Evolutionary conservation across 1,140 invertebrate species (phyloP), one percentile per base, ranked within the genome.

Genomic region (Leptonema lineaticorne): DNA sequence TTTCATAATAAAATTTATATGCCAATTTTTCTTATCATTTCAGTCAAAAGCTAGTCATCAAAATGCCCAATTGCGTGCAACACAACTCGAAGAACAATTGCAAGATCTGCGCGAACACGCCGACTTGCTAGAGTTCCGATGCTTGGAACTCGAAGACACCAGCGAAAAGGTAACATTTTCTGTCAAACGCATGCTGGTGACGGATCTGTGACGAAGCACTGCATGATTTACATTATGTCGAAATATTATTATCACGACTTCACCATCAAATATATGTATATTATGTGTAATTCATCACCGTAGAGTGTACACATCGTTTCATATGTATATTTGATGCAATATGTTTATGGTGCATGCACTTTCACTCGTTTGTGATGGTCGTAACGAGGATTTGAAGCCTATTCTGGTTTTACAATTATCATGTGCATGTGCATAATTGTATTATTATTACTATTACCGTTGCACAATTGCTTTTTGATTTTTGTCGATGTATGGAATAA

Each of bases 111-210:
- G 83, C 73, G 85, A 86, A 74, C 84, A 85, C 66, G 81, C 84
- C 68, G 85, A 86, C 75, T 79, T 86, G 63, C 82, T 85, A 74
- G 85, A 86, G 77, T 86, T 86, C 78, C 75, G 85, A n/a, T 78
- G 85, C 28, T 74, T 86, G 56, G 85, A 86, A 74, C 75, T 86
- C 11, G 84, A 85, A 74, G 83, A 85, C 76, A 79, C 80, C 26
- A 72, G 65, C 33, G 71, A 72, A 68, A 72, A 72, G 71, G 71
- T 72, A 72, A 72, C 66, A 28, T 67, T 72, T 57, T 64, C 68
- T 26, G 57, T 72, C 58, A 69, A 67, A 62, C 58, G 62, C 16
- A 45, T 72, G 9, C 50, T 72, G 37, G 71, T 72, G 68, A 72
- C 71, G 16, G 71, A 72, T 26, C 65, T 72, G 29, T 72, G 59